Evolutionary conservation across 2,113 vertebrate genomes (phyloP), one percentile per base, ranked within the genome.

Genomic region (Pluvianellus socialis): DNA sequence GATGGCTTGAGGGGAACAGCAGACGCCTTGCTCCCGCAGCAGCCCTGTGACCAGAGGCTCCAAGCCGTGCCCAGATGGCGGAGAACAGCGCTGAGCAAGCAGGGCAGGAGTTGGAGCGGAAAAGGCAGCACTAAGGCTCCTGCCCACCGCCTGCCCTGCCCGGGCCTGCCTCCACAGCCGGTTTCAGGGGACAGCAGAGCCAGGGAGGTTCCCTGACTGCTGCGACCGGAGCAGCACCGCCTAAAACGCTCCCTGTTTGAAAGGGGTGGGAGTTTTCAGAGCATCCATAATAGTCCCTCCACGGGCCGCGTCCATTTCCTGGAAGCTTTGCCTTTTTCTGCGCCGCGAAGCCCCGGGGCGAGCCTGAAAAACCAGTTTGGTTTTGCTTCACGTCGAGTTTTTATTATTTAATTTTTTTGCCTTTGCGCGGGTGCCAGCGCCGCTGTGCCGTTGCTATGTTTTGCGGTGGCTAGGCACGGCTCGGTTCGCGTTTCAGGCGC

Each of bases 391-490:
- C 1, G 27, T 55, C 70, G 94, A 58, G 9, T 73, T 66, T 52
- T 47, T 7, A 14, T 66, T 33, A 3, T n/a, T 28, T 4, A 38
- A 38, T 38, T 15, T 3, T 58, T 11, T 15, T 38, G 30, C 10
- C 86, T 14, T 10, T 19, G 83, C 7, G 0, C 4, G 12, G 55
- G 32, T 72, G 81, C 59, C 66, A 62, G 96, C 40, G 2, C 82
- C 75, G 95, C 95, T 97, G 95, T 96, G 97, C 95, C 33, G 97
- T 98, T 98, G 97, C 98, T 98, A 97, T 92, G 97, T 94, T 97
- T 96, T 89, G 75, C 5, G 9, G 86, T 88, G 96, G 87, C 91
- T 95, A 67, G 52, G 70, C 86, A 42, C 49, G 33, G 85, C 84
- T 3, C 52, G 1, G 75, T 97, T 97, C 96, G 92, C 53, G 45